phyloP scores from a whole-genome alignment of 2,797 vertebrate species.

The Poeciliopsis turneri region DNA sequence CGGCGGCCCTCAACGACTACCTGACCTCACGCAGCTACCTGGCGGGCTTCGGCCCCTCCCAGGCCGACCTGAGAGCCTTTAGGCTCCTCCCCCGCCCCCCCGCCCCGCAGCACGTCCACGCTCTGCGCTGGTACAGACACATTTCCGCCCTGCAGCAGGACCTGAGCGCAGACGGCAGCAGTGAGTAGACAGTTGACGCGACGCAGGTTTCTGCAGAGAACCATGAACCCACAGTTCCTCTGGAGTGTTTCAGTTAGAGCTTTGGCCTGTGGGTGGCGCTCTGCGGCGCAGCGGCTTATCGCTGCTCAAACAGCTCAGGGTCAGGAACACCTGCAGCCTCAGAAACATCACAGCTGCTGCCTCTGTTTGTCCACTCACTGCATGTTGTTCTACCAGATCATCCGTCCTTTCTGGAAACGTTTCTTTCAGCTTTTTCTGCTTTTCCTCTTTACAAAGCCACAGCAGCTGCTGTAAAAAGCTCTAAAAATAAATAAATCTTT shows the following conservation, averaged over 20 bases:
- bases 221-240: constrained; percentile 3
- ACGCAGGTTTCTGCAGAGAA: neutral
- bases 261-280: neutral
- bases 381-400: neutral
- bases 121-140: constrained; percentile 96
- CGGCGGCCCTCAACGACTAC: constrained; percentile 89
- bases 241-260: neutral
- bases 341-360: neutral
- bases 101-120: constrained; percentile 83
- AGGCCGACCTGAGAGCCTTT: constrained; percentile 88
- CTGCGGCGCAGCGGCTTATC: constrained; percentile 9
- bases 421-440: neutral
- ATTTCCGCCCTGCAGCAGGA: constrained; percentile 88
- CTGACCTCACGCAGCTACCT: constrained; percentile 95
- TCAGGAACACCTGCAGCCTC: neutral
- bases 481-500: neutral
- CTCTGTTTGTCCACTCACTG: neutral
- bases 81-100: constrained; percentile 86
- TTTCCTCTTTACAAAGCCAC: neutral
- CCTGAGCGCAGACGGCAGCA: constrained; percentile 77
- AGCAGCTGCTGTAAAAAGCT: neutral
- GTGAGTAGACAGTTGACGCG: constrained; percentile 70
- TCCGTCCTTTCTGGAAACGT: neutral
- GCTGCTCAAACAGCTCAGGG: constrained; percentile 24
- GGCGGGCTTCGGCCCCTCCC: constrained; percentile 89